Conservation (phyloP, 2,113 vertebrate species). For the Connochaetes taurinus region DNA sequence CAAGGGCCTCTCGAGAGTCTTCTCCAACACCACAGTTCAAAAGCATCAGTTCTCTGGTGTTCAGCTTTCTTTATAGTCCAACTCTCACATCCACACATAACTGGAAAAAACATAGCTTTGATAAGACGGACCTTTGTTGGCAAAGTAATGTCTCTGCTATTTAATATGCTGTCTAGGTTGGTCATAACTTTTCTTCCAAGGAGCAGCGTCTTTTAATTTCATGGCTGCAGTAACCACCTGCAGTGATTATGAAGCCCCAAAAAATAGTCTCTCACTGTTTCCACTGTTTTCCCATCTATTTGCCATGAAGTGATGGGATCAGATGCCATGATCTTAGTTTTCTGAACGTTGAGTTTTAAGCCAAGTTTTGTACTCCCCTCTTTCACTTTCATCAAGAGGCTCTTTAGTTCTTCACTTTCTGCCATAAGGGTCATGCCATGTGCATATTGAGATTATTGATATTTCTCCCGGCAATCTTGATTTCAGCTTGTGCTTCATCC, state of each 20-base stretch:
- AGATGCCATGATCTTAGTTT: not conserved
- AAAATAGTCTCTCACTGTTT: not conserved
- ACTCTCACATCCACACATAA: not conserved
- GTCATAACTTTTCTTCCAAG: not conserved
- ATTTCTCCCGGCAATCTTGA: not conserved
- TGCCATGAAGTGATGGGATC: not conserved
- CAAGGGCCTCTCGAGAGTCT: not conserved
- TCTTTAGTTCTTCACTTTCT: not conserved
- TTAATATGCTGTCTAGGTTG: not conserved
- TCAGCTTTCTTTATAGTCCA: not conserved
- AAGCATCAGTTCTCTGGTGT: not conserved
- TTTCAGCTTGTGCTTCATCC: not conserved
- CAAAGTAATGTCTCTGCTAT: not conserved
- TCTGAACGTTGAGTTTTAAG: not conserved
- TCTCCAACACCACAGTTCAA: not conserved
- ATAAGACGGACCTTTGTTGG: not conserved
- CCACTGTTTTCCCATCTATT: not conserved
- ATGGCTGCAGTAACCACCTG: not conserved
- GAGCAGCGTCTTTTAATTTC: not conserved
- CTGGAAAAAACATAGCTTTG: not conserved
- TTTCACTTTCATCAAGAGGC: not conserved
- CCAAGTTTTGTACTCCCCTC: not conserved
- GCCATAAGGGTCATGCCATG: not conserved
- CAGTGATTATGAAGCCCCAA: fast-evolving
- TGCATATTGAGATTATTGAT: not conserved